Percentiles rank a stretch among this genome's conserved stretches.
phyloP scores from a whole-genome alignment of 2,888 invertebrate genomes.

The Serripes groenlandicus region DNA sequence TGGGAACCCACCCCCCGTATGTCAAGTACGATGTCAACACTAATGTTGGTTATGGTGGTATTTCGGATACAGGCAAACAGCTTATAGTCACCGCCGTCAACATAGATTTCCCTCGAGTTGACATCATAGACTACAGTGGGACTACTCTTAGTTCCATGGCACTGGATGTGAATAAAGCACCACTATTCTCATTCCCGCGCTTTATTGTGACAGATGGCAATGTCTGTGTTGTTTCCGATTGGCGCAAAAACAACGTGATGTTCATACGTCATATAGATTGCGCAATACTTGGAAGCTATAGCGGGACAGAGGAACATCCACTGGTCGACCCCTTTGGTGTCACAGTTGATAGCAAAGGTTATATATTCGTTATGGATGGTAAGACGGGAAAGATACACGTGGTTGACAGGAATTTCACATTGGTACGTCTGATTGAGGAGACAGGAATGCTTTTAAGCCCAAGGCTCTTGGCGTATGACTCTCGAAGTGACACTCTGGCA shows the following conservation, averaged over 20 bases:
- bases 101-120: constrained; percentile 24
- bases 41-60: neutral
- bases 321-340: constrained; percentile 41
- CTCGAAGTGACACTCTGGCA: constrained; percentile 1
- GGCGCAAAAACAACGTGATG: constrained; percentile 22
- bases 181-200: constrained; percentile 38
- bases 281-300: constrained; percentile 23
- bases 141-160: constrained; percentile 2
- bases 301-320: constrained; percentile 21
- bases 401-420: constrained; percentile 20
- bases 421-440: constrained; percentile 24
- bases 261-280: constrained; percentile 27
- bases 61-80: neutral
- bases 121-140: constrained; percentile 24
- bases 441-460: constrained; percentile 9
- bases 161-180: neutral
- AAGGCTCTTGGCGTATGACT: constrained; percentile 25
- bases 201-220: constrained; percentile 19
- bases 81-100: neutral
- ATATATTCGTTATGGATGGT: constrained; percentile 47
- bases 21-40: neutral
- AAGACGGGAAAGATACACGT: constrained; percentile 43
- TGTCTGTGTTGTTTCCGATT: constrained; percentile 43
- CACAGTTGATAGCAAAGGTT: constrained; percentile 24
- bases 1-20: neutral